Base-by-base conservation (phyloP, 2,888 invertebrate species). In the Lycia hirtaria region DNA sequence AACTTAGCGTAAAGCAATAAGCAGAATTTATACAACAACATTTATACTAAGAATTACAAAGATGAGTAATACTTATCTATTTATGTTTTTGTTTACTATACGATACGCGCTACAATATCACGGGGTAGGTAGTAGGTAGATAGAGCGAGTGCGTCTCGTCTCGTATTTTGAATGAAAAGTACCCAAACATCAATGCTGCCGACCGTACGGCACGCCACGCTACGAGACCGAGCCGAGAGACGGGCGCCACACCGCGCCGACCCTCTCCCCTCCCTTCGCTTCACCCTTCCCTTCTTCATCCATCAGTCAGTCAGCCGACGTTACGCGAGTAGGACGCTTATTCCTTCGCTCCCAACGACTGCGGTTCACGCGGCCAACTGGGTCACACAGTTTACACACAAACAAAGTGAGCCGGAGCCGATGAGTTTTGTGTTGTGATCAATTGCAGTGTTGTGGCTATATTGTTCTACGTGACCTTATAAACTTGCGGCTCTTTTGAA, bases 401-500 rank as follows among this genome's bases (percentile, higher is more conserved):
- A 68, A 78, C 76, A 73, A 78, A 73, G 74, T 77, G 69, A 76
- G 69, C 71, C 73, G 71, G 75, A 76, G 68, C 72, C 69, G 75
- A 69, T 69, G 69, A 73, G 71, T 77, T 74, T 67, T 73, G 83
- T 85, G 82, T 79, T 76, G 87, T 88, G 87, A 76, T 78, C 78
- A 76, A 73, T 80, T 71, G 58, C 60, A 78, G 88, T 89, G 88
- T 66, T 78, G 87, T 88, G 87, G 64, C 75, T 67, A 69, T 67
- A 69, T 72, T 80, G 72, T 67, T 75, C 74, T 60, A 69, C 73
- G 82, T 87, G 84, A 69, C 77, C 73, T 78, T 78, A 81, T 71
- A 81, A 80, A 79, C 69, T 74, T 80, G 88, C 90, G 90, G 91
- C 78, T 79, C 85, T 83, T 90, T 91, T 89, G 89, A 90, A 85